phyloP scores from a whole-genome alignment of 2,113 vertebrate genomes.

The Neodontobutis hainanensis region DNA sequence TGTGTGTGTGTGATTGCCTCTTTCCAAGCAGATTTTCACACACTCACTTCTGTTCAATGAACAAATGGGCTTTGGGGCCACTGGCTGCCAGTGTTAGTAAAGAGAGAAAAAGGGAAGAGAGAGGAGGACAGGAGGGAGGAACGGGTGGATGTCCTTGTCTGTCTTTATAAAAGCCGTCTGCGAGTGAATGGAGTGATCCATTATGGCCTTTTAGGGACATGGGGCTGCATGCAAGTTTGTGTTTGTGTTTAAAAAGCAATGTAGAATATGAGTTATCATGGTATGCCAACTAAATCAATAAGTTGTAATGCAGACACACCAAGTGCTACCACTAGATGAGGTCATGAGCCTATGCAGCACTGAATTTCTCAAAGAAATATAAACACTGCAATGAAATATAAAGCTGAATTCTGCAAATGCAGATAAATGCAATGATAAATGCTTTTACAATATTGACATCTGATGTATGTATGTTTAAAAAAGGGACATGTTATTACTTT shows the following conservation, averaged over 20 bases:
- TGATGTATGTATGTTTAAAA: too few relatives aligned
- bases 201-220: conserved; percentile 53
- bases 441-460: too few relatives aligned
- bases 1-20: background rate
- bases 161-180: conserved; percentile 51
- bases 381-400: too few relatives aligned
- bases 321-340: too few relatives aligned
- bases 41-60: conserved; percentile 32
- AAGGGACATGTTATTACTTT: too few relatives aligned
- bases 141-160: conserved; percentile 48
- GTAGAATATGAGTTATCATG: conserved; percentile 8
- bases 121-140: conserved; percentile 38
- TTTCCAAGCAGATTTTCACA: conserved; percentile 21
- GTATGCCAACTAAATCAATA: too few relatives aligned
- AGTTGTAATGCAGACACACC: too few relatives aligned
- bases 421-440: too few relatives aligned
- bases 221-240: background rate
- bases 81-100: conserved; percentile 52
- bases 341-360: too few relatives aligned
- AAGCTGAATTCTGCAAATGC: too few relatives aligned
- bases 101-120: conserved; percentile 38
- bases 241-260: too few relatives aligned
- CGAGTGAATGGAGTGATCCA: conserved; percentile 56
- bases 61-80: conserved; percentile 53
- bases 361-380: too few relatives aligned